Evolutionary conservation across 2,888 invertebrate species (phyloP), one percentile per base, ranked within the genome.

Genomic region (Terebella lapidaria): DNA sequence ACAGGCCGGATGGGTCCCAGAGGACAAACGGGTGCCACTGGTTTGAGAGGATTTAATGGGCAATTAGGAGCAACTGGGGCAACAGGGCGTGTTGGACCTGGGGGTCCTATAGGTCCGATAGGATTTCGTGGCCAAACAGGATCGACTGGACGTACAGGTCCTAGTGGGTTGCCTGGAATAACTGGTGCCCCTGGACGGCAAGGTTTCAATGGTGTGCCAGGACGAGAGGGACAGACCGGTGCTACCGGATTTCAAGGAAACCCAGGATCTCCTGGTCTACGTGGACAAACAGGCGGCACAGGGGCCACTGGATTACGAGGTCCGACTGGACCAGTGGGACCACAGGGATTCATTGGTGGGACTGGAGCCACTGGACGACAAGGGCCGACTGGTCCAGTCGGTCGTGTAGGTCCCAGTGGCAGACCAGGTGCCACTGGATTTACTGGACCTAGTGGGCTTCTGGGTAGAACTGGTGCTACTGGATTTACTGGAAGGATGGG

Each of bases 121-220:
- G 60, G 60, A 15, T 2, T 3, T 5, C 25, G 45, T 2, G 60
- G 60, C 10, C 2, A 10, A 5, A 28, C 56, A 20, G 60, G 60
- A 1, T 1, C 2, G 1, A 28, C 42, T 3, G 60, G 60, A 10
- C 3, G 2, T 15, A 4, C 22, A 20, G 60, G 60, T 1, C 3
- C 24, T 22, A 15, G 45, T 3, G 60, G 60, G 15, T 20, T 45
- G 18, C 26, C 20, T 22, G 60, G 60, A 30, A 24, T 30, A 26
- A 46, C 54, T 10, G 59, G 59, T 27, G 15, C 2, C 28, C 27
- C 29, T n/a, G 59, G n/a, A n/a, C n/a, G n/a, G n/a, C n/a, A n/a
- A n/a, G n/a, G n/a, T n/a, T n/a, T n/a, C n/a, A n/a, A n/a, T n/a
- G n/a, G 59, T 2, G 5, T 2, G 15, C 1, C 18, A 10, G 59